These are phyloP conservation scores for Paralvinella palmiformis DNA, from an alignment of 1,140 invertebrate species.

Conservation along the genomic window DNA sequence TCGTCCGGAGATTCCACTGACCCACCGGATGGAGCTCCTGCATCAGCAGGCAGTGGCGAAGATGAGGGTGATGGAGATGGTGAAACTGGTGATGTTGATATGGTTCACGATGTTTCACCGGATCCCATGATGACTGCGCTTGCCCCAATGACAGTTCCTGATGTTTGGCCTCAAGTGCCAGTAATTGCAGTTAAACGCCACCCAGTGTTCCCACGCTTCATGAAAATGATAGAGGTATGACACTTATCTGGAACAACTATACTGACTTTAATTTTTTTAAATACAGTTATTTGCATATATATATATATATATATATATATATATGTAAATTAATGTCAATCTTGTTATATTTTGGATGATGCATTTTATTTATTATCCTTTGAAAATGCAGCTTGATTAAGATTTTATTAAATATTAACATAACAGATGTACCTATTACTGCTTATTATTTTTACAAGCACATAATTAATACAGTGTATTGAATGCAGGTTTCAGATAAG, in stretches of 20 bases:
- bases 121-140: conserved; percentile 25
- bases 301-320: not conserved
- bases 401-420: too few species aligned
- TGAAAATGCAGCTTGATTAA: not conserved
- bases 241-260: conserved; percentile 7
- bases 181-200: conserved; percentile 89
- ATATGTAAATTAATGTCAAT: not conserved
- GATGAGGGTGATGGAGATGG: conserved; percentile 3
- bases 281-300: not conserved
- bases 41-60: not conserved
- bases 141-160: conserved; percentile 80
- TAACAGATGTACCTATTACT: too few species aligned
- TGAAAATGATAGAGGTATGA: conserved; percentile 91
- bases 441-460: too few species aligned
- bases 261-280: not conserved
- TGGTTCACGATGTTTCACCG: not conserved
- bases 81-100: not conserved
- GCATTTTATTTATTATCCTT: not conserved
- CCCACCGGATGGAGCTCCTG: not conserved
- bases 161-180: conserved; percentile 91
- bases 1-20: not conserved
- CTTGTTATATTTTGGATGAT: not conserved
- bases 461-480: too few species aligned
- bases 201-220: conserved; percentile 96
- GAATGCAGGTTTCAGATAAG: conserved; percentile 71